Evolutionary conservation across 2,113 vertebrate species (phyloP).

Genomic region (Mormyrus lacerda): DNA sequence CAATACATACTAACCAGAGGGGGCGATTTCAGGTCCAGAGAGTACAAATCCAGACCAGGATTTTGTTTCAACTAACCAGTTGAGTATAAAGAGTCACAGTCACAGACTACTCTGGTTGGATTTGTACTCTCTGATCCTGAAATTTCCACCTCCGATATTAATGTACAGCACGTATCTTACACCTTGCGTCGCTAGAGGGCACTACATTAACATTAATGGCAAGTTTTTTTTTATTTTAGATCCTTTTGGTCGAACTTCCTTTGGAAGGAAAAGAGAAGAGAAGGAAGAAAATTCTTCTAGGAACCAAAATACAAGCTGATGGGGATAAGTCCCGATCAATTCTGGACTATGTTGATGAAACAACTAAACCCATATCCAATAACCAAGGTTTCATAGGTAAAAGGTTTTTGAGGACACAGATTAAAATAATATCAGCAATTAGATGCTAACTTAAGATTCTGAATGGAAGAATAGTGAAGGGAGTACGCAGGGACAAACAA

Average conservation of each 20-base stretch:
- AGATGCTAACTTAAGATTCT: neutral
- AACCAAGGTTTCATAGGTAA: constrained; percentile 91
- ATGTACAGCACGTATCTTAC: neutral
- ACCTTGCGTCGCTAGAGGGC: neutral
- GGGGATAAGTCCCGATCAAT: constrained; percentile 81
- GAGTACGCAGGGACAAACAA: neutral
- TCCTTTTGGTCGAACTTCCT: constrained; percentile 90
- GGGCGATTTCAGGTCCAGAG: too few relatives aligned
- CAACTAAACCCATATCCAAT: constrained; percentile 83
- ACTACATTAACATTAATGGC: neutral
- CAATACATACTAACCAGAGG: neutral
- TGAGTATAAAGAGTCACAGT: too few relatives aligned
- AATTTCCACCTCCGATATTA: too few relatives aligned
- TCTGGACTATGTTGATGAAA: constrained; percentile 88
- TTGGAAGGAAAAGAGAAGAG: constrained; percentile 96
- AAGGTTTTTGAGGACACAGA: constrained; percentile 9
- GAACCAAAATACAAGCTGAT: constrained; percentile 76
- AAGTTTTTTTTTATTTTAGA: constrained; percentile 53
- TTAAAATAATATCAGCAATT: neutral
- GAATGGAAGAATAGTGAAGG: neutral
- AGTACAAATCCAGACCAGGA: too few relatives aligned
- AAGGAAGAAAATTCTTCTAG: constrained; percentile 83
- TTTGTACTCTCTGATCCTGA: too few relatives aligned
- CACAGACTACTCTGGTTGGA: too few relatives aligned
- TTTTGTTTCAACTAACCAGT: too few relatives aligned